Base-by-base conservation (phyloP, 2,113 vertebrate species). In the Sylvietta virens region DNA sequence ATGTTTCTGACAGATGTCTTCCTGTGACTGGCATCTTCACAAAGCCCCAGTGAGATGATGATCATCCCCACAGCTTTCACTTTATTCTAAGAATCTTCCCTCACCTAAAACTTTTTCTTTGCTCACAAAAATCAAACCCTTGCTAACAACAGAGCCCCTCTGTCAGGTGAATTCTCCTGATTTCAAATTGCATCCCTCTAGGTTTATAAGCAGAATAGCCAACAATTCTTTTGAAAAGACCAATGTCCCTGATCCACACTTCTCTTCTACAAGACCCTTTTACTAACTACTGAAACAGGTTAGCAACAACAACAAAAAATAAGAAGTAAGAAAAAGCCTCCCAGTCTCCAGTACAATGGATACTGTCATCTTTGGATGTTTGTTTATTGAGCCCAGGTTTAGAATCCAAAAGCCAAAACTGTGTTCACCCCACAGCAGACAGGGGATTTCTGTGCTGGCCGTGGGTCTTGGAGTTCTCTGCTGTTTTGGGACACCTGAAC, bases 1-100 rank as follows among this genome's bases (percentile, higher is more conserved):
- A 42, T 45, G 67, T n/a, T 93, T 44, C 70, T 53, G 88, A 51
- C 94, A 95, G 90, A 90, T 95, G 92, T 88, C 78, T 93, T 80
- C 74, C 53, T 1, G 1, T 82, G 86, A 53, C n/a, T 92, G 85
- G 82, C 92, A 96, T 45, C 90, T 57, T 57, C 39, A 30, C 24
- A 50, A 83, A 94, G 70, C 54, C 94, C 94, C 71, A 57, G 85
- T 42, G 92, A 93, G 71, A 61, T 17, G 37, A 73, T 42, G 64
- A 77, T 57, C 74, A 79, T 69, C 61, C 69, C 61, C 40, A 67
- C 48, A 79, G 73, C 31, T 56, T 65, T 42, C 76, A 37, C 14
- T 54, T 90, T 61, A 8, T 48, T 77, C 57, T 62, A 61, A 81
- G 47, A 60, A 62, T 24, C 18, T 53, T 78, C 14, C 42, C 33